phyloP scores from a whole-genome alignment of 2,888 invertebrate species.

The Callimorpha dominula region DNA sequence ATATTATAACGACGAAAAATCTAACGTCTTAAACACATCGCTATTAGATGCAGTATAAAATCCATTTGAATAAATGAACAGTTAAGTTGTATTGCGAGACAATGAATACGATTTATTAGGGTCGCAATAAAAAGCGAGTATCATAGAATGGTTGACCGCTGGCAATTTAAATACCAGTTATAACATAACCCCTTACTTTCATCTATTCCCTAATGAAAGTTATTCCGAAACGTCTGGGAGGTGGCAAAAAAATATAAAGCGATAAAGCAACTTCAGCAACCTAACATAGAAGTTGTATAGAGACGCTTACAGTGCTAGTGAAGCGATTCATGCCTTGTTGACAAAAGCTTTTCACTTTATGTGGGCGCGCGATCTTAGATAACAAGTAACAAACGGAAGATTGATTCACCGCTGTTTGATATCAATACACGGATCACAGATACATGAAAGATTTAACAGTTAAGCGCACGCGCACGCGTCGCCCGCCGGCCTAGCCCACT shows the following conservation, averaged over 20 bases:
- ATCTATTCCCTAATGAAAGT: slow-evolving; percentile 68
- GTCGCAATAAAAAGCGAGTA: slow-evolving; percentile 69
- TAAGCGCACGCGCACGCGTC: slow-evolving; percentile 77
- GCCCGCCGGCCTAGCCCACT: slow-evolving; percentile 52
- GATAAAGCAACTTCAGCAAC: slow-evolving; percentile 54
- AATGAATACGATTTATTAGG: slow-evolving; percentile 77
- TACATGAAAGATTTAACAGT: slow-evolving; percentile 69
- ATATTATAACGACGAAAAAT: slow-evolving; percentile 73
- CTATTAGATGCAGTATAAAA: slow-evolving; percentile 65
- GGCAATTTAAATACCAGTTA: slow-evolving; percentile 68
- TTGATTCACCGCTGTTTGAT: slow-evolving; percentile 79
- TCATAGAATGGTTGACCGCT: slow-evolving; percentile 59
- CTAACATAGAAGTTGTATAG: background rate
- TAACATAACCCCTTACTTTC: slow-evolving; percentile 63
- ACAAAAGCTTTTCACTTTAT: slow-evolving; percentile 64
- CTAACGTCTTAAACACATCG: slow-evolving; percentile 57
- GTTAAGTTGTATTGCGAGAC: slow-evolving; percentile 72
- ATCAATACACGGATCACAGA: slow-evolving; percentile 76
- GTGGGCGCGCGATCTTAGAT: slow-evolving; percentile 77
- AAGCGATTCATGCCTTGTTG: slow-evolving; percentile 60
- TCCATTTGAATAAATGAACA: slow-evolving; percentile 72
- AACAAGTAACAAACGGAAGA: slow-evolving; percentile 73
- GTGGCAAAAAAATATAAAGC: slow-evolving; percentile 29
- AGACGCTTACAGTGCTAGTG: slow-evolving; percentile 11
- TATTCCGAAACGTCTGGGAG: slow-evolving; percentile 59